Evolutionary conservation across 2,888 invertebrate species (phyloP), one percentile per base, ranked within the genome.

Genomic region (Neuroscelio doddi): DNA sequence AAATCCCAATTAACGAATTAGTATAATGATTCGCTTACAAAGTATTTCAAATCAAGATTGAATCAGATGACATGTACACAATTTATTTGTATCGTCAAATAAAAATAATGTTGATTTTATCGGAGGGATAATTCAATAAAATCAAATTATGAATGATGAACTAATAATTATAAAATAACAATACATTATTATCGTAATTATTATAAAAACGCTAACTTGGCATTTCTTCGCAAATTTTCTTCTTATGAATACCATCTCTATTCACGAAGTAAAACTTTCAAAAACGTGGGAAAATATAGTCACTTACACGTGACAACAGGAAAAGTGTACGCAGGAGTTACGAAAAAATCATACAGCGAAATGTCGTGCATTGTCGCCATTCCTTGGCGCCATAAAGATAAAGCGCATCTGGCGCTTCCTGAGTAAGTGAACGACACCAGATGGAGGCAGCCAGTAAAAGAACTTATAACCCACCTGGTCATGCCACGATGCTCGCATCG

Each of bases 351-450:
- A 36, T 16, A 21, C 7, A 32, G 27, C 53, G 30, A 32, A 49
- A 45, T 47, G 47, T 24, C 32, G 41, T 58, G 59, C 52, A 59
- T 70, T 63, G 64, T 47, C 44, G 38, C 14, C 34, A 27, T 49
- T 26, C 41, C 26, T 27, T 34, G 38, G 56, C 50, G 53, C 69
- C 65, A 62, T 67, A 68, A 72, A 70, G 69, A 72, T 74, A 72
- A 71, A 75, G 69, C 61, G 52, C 70, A 71, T 64, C 69, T 59
- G 70, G 56, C 36, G 64, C 56, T 45, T 61, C 56, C 39, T 58
- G 51, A 62, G 65, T 64, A 50, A 64, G 58, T 46, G 66, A 65
- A 61, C 70, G 58, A 59, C 63, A 49, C 53, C 46, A 44, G 46
- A 47, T 42, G 34, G 46, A 41, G 30, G 27, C 49, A 38, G 45